These are phyloP conservation scores for Hippocampus zosterae DNA, from an alignment of 2,113 vertebrate species.

Conservation along the genomic window DNA sequence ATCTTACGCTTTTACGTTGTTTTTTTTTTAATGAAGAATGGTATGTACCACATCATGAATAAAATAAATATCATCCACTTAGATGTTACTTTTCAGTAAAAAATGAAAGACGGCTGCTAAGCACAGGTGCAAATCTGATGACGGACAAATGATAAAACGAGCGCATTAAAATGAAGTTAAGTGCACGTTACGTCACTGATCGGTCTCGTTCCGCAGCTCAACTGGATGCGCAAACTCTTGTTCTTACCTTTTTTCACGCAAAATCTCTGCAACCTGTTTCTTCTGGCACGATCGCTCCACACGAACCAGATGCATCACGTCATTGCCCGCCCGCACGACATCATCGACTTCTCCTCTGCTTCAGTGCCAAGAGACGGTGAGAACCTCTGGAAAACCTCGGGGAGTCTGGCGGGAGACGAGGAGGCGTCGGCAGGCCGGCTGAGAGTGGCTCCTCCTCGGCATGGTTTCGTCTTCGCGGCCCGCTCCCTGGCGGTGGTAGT, in stretches of 20 bases:
- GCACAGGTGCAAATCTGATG: not conserved
- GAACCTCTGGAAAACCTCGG: conserved; percentile 39
- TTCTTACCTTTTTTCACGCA: conserved; percentile 35
- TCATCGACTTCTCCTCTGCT: conserved; percentile 1
- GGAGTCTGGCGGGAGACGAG: conserved; percentile 30
- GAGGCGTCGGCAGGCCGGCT: conserved; percentile 29
- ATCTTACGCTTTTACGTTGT: too few species aligned
- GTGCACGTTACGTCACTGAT: conserved; percentile 25
- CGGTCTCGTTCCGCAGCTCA: conserved; percentile 13
- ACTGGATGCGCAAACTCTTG: conserved; percentile 7
- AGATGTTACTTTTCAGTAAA: not conserved
- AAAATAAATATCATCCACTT: not conserved
- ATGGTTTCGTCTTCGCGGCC: conserved; percentile 30
- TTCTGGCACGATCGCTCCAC: not conserved
- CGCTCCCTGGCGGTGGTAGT: conserved; percentile 6
- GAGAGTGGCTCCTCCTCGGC: conserved; percentile 37
- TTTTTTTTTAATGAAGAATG: too few species aligned
- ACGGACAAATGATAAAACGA: not conserved
- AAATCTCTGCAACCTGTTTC: conserved; percentile 36
- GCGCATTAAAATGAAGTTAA: not conserved
- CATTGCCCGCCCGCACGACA: conserved; percentile 22
- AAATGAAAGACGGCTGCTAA: too few species aligned
- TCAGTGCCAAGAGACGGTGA: conserved; percentile 30
- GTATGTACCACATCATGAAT: too few species aligned
- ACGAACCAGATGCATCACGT: conserved; percentile 28